phyloP scores from a whole-genome alignment of 2,797 vertebrate species.

The Distichodus sexfasciatus region DNA sequence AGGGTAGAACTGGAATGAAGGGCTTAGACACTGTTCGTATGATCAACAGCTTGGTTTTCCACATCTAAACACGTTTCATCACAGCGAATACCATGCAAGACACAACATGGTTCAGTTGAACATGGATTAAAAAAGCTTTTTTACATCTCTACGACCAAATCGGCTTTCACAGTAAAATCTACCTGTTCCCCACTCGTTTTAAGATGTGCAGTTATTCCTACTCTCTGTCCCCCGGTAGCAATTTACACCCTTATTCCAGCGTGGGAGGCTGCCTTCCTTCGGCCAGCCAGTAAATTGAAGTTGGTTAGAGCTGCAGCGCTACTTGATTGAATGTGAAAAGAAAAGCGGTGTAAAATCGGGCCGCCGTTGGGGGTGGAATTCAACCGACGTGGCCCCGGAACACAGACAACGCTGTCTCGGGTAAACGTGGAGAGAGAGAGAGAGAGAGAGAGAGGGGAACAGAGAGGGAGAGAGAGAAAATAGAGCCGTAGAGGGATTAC shows the following conservation, averaged over 20 bases:
- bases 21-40: no score
- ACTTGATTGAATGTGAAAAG: constrained; percentile 82
- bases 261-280: constrained; percentile 65
- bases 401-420: constrained; percentile 59
- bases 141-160: no score
- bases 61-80: no score
- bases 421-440: constrained; percentile 23
- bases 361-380: constrained; percentile 67
- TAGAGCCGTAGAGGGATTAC: no score
- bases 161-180: constrained; percentile 10
- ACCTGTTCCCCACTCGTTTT: constrained; percentile 19
- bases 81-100: no score
- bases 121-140: no score
- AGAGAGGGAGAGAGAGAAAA: background rate
- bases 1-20: no score
- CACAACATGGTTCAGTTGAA: no score
- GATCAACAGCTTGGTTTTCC: no score
- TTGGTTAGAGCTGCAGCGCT: constrained; percentile 72
- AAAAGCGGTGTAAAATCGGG: constrained; percentile 72
- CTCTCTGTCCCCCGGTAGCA: constrained; percentile 44
- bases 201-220: constrained; percentile 27
- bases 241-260: constrained; percentile 65
- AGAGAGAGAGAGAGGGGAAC: constrained; percentile 7
- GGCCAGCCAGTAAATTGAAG: constrained; percentile 81
- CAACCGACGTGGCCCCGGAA: constrained; percentile 63